Evolutionary conservation across 1,140 invertebrate genomes (phyloP).

Genomic region (Bacillus rossius): DNA sequence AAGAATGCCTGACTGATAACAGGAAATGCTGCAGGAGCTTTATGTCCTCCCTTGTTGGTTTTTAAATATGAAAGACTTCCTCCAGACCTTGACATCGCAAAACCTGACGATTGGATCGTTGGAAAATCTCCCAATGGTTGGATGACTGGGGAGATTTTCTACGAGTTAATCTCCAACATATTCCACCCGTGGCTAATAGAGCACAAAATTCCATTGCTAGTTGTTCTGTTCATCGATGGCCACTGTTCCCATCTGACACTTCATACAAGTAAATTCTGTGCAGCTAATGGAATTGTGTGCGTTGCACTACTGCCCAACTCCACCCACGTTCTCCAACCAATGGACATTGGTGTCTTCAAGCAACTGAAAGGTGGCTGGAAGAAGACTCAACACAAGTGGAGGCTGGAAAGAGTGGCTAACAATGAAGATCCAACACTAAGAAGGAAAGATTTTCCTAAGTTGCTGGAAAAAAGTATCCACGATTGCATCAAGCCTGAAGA

Average conservation of each 20-base stretch:
- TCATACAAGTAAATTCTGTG: conserved; percentile 35
- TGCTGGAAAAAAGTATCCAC: conserved; percentile 24
- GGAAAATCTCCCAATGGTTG: conserved; percentile 1
- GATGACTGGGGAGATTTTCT: conserved; percentile 32
- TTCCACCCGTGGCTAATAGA: conserved; percentile 27
- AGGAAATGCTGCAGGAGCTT: conserved; percentile 7
- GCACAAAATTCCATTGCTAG: conserved; percentile 25
- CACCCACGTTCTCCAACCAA: conserved; percentile 42
- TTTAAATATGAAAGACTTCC: background rate
- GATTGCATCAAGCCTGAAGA: conserved; percentile 5
- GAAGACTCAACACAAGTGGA: conserved; percentile 21
- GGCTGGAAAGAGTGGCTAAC: conserved; percentile 14
- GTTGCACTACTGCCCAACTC: conserved; percentile 39
- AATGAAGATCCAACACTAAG: conserved; percentile 25
- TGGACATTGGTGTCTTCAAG: conserved; percentile 36
- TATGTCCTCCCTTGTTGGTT: background rate
- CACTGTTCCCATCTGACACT: conserved; percentile 32
- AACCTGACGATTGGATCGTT: background rate
- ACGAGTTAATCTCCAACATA: conserved; percentile 33
- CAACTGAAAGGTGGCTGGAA: conserved; percentile 35
- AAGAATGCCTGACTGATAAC: conserved; percentile 15
- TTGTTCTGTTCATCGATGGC: conserved; percentile 32
- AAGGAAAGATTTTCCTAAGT: no score
- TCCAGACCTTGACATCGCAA: background rate
- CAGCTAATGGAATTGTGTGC: conserved; percentile 36